Conservation (phyloP, 2,113 vertebrate genomes). For the Suncus etruscus region DNA sequence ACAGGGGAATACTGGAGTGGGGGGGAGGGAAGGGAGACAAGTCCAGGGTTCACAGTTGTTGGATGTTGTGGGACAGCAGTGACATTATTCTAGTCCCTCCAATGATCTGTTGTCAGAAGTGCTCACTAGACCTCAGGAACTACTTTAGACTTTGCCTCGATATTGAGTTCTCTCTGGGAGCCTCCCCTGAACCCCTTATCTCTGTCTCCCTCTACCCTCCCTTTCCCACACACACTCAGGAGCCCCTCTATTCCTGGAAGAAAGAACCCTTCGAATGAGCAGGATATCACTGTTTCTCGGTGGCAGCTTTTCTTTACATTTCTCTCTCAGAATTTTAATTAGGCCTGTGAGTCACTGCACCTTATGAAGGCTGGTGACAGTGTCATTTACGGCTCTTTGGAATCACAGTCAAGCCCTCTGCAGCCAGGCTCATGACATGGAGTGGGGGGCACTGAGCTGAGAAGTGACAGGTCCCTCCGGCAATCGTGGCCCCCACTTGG, state of each 20-base stretch:
- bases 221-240: neutral
- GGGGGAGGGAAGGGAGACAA: neutral
- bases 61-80: neutral
- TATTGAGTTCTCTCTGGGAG: constrained; percentile 22
- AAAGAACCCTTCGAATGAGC: constrained; percentile 54
- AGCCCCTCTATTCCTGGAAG: constrained; percentile 69
- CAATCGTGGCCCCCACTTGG: neutral
- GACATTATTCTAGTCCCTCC: neutral
- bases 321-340: constrained; percentile 75
- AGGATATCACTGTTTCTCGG: constrained; percentile 66
- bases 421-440: constrained; percentile 53
- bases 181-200: neutral
- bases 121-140: neutral
- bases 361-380: constrained; percentile 70
- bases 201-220: rapidly evolving
- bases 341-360: constrained; percentile 79
- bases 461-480: constrained; percentile 61
- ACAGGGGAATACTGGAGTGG: neutral
- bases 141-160: constrained; percentile 35
- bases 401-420: constrained; percentile 68
- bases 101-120: neutral
- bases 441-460: constrained; percentile 38
- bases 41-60: neutral
- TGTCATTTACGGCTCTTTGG: constrained; percentile 77
- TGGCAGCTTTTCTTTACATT: constrained; percentile 71